Base-by-base conservation (phyloP, 2,113 vertebrate genomes). In the Odobenus rosmarus region DNA sequence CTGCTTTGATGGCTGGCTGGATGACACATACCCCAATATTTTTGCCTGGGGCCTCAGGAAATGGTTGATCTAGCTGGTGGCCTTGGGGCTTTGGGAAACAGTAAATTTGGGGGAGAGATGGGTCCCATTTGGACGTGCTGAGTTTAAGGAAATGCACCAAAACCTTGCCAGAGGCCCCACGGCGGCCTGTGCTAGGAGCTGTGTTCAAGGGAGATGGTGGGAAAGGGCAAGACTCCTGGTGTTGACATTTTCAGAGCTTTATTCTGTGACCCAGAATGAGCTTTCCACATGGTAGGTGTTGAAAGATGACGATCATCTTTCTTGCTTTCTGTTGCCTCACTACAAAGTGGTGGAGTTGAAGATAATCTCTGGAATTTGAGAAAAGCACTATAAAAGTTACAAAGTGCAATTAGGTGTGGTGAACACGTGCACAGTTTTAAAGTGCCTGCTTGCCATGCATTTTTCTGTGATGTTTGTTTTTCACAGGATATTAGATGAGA, bases 371-470 rank as follows among this genome's bases (percentile, higher is more conserved):
- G 28, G 18, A 57, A 77, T 39, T 39, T 64, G 5, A 7, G 81
- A 7, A 59, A 39, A 82, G 77, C 10, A 39, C 59, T 69, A 11
- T 77, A 31, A 39, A 74, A 94, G 12, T 53, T 19, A 24, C 19
- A 21, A 7, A 23, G 51, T 3, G 23, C 11, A 6, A 0, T 74
- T 46, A 13, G 26, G 0, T 14, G 19, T 55, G 90, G n/a, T 0
- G 1, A 46, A 21, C 2, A 11, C 1, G 1, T 0, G 23, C 4
- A 0, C 31, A 15, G 33, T 69, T 19, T 36, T 31, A 51, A 64
- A 36, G 86, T 13, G 4, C n/a, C 28, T 6, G 24, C 55, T 69
- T 26, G 15, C 62, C 3, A 1, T 11, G 81, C 12, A 0, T 36
- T 12, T 26, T 49, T 51, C 31, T 55, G 21, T 26, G 46, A 36